Evolutionary conservation across 1,140 invertebrate species (phyloP).

Genomic region (Platyscapa corneri): DNA sequence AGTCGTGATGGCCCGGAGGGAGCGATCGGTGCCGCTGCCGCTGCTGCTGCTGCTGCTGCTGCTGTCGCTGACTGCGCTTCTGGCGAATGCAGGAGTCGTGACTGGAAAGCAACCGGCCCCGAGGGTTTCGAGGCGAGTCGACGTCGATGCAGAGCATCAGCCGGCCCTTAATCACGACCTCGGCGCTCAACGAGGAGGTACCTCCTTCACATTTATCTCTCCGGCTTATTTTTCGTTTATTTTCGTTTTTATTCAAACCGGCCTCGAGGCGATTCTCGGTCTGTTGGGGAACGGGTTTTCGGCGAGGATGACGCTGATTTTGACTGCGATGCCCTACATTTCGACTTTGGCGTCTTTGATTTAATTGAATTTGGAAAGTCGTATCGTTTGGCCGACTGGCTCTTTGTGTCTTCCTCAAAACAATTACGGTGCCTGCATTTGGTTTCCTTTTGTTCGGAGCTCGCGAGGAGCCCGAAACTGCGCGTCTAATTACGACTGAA

Average conservation of each 20-base stretch:
- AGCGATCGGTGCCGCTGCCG: not conserved
- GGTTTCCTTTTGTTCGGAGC: not conserved
- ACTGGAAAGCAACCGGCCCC: not conserved
- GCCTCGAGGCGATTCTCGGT: not conserved
- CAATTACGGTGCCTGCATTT: not conserved
- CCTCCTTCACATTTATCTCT: too few relatives aligned
- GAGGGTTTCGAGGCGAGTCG: not conserved
- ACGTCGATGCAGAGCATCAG: not conserved
- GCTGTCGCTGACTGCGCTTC: not conserved
- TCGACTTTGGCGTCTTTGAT: not conserved
- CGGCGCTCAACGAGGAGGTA: not conserved
- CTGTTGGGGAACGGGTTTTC: not conserved
- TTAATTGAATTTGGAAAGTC: not conserved
- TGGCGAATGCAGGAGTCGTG: not conserved
- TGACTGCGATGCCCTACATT: not conserved
- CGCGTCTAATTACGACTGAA: too few relatives aligned
- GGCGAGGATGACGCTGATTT: not conserved
- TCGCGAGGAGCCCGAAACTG: not conserved
- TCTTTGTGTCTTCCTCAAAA: not conserved
- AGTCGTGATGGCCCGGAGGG: slow-evolving; percentile 24
- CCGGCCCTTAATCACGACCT: not conserved
- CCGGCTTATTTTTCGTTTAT: not conserved
- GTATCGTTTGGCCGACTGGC: not conserved
- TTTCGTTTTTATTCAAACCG: not conserved
- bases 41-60: not conserved